These are phyloP conservation scores for Peromyscus polionotus DNA, from an alignment of 2,113 vertebrate species.

Conservation along the genomic window DNA sequence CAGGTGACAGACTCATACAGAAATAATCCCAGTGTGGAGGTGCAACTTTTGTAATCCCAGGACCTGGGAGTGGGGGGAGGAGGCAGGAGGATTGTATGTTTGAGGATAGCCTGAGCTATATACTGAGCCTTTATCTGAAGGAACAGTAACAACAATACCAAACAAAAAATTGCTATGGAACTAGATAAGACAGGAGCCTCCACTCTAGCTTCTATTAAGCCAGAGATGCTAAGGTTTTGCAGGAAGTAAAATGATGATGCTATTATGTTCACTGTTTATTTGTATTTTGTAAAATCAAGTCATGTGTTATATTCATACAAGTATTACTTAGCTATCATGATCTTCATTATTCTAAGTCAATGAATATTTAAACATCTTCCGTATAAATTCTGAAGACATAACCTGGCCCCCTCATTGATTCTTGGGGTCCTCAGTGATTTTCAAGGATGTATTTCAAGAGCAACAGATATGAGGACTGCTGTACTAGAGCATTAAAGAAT, in stretches of 20 bases:
- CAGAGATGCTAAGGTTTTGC: not conserved
- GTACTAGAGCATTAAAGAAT: not conserved
- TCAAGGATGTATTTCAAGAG: not conserved
- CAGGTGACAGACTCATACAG: rapidly evolving
- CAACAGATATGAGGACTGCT: not conserved
- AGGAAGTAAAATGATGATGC: not conserved
- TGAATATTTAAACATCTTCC: not conserved
- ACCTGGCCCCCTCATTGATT: not conserved
- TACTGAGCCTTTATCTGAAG: not conserved
- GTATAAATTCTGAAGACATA: conserved; percentile 3
- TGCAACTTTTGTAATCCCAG: not conserved
- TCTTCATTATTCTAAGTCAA: conserved; percentile 17
- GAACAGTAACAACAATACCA: not conserved
- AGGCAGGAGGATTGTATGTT: not conserved
- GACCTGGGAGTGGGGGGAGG: not conserved
- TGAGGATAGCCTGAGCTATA: not conserved
- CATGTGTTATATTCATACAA: not conserved
- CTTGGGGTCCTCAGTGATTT: not conserved
- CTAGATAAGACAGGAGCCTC: not conserved
- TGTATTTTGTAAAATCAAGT: not conserved
- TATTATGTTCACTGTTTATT: not conserved
- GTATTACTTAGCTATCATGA: not conserved
- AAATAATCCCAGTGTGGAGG: not conserved
- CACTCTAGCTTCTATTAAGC: not conserved
- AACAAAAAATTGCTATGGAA: not conserved